Evolutionary conservation across 2,797 vertebrate species (phyloP).

Genomic region (Rhincodon typus): DNA sequence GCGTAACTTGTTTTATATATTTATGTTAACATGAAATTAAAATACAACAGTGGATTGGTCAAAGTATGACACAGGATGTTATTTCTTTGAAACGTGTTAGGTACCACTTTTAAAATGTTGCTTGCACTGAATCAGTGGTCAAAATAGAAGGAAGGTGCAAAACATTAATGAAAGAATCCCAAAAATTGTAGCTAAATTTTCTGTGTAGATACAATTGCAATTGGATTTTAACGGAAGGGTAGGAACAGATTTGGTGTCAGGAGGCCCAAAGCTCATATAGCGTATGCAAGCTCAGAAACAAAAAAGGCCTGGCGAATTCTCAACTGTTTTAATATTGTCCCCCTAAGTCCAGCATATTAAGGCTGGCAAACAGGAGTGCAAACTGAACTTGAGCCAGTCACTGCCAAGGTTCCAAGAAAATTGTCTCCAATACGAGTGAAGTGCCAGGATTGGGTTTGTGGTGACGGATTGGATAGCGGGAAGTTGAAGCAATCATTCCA

Average conservation of each 20-base stretch:
- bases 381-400: too few species aligned
- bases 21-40: background rate
- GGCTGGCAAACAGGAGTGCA: too few species aligned
- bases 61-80: background rate
- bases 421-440: too few species aligned
- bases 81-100: background rate
- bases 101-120: background rate
- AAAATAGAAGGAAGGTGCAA: background rate
- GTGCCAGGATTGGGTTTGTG: too few species aligned
- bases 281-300: background rate
- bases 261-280: too few species aligned
- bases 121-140: background rate
- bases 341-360: too few species aligned
- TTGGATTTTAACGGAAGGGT: background rate
- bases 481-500: too few species aligned
- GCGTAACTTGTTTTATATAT: too few species aligned
- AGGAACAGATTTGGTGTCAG: background rate
- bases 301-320: background rate
- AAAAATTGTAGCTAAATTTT: background rate
- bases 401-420: too few species aligned
- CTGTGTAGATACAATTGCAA: background rate
- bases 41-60: background rate
- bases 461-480: too few species aligned
- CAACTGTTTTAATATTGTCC: too few species aligned
- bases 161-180: background rate